These are phyloP conservation scores for Drosophila birchii DNA, from an alignment of 2,888 invertebrate species.

Conservation along the genomic window DNA sequence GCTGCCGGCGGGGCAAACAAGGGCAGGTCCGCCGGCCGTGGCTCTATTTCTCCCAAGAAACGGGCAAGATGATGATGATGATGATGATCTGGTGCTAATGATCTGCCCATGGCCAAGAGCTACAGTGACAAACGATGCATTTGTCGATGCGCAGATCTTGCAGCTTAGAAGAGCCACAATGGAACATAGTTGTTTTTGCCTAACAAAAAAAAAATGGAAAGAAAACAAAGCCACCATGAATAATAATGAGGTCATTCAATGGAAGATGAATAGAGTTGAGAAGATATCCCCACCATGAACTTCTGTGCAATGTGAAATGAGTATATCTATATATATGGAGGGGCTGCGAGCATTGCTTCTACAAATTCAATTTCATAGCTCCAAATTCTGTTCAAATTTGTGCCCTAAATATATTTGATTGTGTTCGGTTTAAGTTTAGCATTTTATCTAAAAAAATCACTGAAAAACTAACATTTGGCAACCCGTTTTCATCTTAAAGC, in stretches of 20 bases:
- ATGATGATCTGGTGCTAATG: conserved; percentile 26
- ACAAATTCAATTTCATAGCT: conserved; percentile 2
- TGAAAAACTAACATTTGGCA: conserved; percentile 3
- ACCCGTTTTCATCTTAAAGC: not conserved
- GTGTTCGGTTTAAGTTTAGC: not conserved
- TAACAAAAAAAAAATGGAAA: not conserved
- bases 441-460: not conserved
- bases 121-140: conserved; percentile 35
- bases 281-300: not conserved
- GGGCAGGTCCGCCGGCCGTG: conserved; percentile 6
- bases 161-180: conserved; percentile 21
- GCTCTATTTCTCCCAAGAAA: conserved; percentile 15
- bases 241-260: conserved; percentile 13
- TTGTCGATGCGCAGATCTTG: conserved; percentile 21
- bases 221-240: conserved; percentile 3
- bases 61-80: not conserved
- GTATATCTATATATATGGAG: not conserved
- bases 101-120: conserved; percentile 30
- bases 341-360: not conserved
- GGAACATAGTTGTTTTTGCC: conserved; percentile 10
- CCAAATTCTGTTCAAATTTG: not conserved
- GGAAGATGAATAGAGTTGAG: not conserved
- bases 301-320: not conserved
- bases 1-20: conserved; percentile 9
- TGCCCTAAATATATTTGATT: not conserved